Conservation (phyloP, 1,140 invertebrate species). For the Diorhabda carinulata region DNA sequence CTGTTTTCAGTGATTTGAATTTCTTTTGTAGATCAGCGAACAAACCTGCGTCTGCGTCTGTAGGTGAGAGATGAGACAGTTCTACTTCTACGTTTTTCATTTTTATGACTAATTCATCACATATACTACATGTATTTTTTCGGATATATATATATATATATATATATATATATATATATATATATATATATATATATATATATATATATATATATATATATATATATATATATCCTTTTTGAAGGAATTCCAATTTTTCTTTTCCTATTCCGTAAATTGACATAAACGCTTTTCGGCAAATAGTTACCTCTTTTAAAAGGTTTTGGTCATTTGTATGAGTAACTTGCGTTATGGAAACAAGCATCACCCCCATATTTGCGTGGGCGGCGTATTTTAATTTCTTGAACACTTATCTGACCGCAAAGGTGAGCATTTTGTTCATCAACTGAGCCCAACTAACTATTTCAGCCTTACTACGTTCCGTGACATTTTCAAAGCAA, state of each 20-base stretch:
- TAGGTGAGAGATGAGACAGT: neutral
- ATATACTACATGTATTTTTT: slow-evolving; percentile 10
- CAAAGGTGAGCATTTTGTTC: neutral
- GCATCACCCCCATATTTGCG: neutral
- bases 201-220: too few species aligned
- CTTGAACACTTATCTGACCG: neutral
- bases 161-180: too few species aligned
- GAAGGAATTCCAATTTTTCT: neutral
- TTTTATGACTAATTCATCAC: neutral
- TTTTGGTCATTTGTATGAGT: neutral
- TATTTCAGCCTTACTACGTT: neutral
- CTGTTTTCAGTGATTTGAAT: neutral
- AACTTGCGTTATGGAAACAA: neutral
- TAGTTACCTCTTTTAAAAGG: neutral
- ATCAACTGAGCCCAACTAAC: neutral
- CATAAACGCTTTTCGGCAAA: slow-evolving; percentile 4
- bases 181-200: too few species aligned
- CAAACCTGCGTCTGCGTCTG: neutral
- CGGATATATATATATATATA: too few species aligned
- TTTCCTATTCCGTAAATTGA: neutral
- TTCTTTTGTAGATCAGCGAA: neutral
- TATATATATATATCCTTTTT: too few species aligned
- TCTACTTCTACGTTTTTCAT: neutral
- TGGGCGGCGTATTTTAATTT: too few species aligned
- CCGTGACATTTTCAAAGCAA: neutral